Conservation (phyloP, 2,113 vertebrate genomes). For the Scatophagus argus region DNA sequence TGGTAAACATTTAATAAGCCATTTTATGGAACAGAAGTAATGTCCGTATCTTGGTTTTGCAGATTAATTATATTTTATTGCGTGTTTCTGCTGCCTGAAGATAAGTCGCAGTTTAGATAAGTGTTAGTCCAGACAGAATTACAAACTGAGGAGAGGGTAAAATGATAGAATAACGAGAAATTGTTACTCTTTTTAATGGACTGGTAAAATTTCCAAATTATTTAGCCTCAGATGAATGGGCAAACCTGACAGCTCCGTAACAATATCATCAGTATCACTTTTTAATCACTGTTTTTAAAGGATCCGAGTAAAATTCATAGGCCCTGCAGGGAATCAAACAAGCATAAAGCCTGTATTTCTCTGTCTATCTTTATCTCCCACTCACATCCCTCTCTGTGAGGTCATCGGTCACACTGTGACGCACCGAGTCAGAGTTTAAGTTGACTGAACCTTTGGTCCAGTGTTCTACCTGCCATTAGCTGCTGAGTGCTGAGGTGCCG, state of each 20-base stretch:
- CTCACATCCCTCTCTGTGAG: background rate
- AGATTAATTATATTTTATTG: slow-evolving; percentile 44
- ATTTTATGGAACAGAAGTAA: slow-evolving; percentile 32
- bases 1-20: slow-evolving; percentile 52
- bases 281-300: slow-evolving; percentile 4
- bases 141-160: slow-evolving; percentile 28
- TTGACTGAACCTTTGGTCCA: background rate
- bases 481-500: slow-evolving; percentile 8
- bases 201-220: slow-evolving; percentile 7
- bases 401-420: background rate
- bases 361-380: background rate
- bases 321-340: background rate
- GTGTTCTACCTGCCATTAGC: slow-evolving; percentile 7
- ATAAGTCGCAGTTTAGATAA: slow-evolving; percentile 43
- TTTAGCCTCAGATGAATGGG: slow-evolving; percentile 4
- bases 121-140: slow-evolving; percentile 26
- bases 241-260: background rate
- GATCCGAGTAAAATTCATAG: background rate
- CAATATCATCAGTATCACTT: background rate
- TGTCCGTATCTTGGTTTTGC: slow-evolving; percentile 54
- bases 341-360: background rate
- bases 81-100: slow-evolving; percentile 54
- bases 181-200: background rate
- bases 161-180: slow-evolving; percentile 1
- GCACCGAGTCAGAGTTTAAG: slow-evolving; percentile 13